Evolutionary conservation across 2,113 vertebrate species (phyloP), one percentile per base, ranked within the genome.

Genomic region (Corapipo altera): DNA sequence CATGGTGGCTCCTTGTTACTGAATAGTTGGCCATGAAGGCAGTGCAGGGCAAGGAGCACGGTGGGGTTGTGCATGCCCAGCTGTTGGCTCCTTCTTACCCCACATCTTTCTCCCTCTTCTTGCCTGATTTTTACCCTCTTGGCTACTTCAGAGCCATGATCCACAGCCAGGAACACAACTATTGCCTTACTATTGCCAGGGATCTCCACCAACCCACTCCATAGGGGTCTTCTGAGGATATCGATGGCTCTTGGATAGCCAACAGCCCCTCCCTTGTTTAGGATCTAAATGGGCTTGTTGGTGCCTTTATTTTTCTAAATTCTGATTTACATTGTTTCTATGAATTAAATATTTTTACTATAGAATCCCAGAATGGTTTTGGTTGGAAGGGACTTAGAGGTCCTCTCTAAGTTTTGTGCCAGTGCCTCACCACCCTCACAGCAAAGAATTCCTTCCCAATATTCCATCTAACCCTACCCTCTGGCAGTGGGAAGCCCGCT

Each of bases 401-500:
- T 2, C 58, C 5, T 0, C n/a, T 26, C 4, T 5, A 52, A 52
- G 26, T 52, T 52, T 52, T 8, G 6, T 20, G 5, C 79, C 65
- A 81, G 43, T 2, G 1, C 12, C n/a, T 80, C 7, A 58, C 30
- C 51, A 16, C 5, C 41, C 32, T 59, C 2, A 5, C 65, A 71
- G n/a, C 14, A 9, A 78, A 12, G 4, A 87, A 55, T 71, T 62
- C 57, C 65, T 88, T 0, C 41, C 48, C 85, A 13, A 9, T 0
- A 1, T 88, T 48, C 65, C 33, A 71, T 3, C 33, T 2, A 52
- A 0, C 1, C 2, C 21, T 13, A 0, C 12, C 48, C 32, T 1
- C 8, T 13, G 5, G 1, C 57, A 62, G 0, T 5, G 16, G 4
- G 4, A 43, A 57, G 28, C 74, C 75, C 66, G 28, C 66, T 9